Percentiles rank a stretch among this genome's conserved stretches.
These are phyloP conservation scores for Drosophila mercatorum DNA, from an alignment of 2,888 invertebrate genomes.

Conservation along the genomic window DNA sequence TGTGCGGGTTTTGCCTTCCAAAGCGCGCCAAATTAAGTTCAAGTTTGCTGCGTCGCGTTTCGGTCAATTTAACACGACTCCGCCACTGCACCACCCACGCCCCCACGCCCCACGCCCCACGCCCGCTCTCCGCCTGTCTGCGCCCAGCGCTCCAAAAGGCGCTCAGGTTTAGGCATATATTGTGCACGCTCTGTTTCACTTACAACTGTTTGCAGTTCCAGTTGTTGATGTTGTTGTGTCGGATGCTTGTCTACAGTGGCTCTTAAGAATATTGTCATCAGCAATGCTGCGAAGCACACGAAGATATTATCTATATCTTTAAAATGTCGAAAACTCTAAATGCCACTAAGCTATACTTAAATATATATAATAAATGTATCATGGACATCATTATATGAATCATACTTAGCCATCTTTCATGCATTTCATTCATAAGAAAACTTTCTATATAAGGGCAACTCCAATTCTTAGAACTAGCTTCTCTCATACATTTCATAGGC, in stretches of 20 bases:
- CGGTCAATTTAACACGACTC: constrained; percentile 69
- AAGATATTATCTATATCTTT: constrained; percentile 7
- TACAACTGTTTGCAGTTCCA: constrained; percentile 41
- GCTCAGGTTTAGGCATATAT: constrained; percentile 58
- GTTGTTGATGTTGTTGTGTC: constrained; percentile 12
- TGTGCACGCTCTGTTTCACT: constrained; percentile 60
- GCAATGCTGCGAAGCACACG: constrained; percentile 7
- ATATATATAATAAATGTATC: neutral
- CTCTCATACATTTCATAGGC: too few relatives aligned
- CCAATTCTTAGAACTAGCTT: too few relatives aligned
- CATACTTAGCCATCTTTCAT: neutral
- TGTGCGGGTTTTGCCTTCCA: constrained; percentile 45
- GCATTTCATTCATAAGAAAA: neutral
- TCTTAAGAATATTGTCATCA: constrained; percentile 37
- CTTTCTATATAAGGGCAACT: neutral
- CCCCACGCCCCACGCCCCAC: neutral
- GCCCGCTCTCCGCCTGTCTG: constrained; percentile 11
- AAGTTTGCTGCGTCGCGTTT: constrained; percentile 68
- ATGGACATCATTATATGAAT: neutral
- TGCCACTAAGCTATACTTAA: neutral
- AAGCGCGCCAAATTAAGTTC: constrained; percentile 62
- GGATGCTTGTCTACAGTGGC: constrained; percentile 26
- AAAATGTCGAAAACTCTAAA: neutral
- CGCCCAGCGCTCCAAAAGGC: constrained; percentile 27
- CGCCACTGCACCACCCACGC: neutral